Percentiles rank a stretch among this genome's conserved stretches.
phyloP scores from a whole-genome alignment of 2,888 invertebrate species.

The Napeogenes sylphis region DNA sequence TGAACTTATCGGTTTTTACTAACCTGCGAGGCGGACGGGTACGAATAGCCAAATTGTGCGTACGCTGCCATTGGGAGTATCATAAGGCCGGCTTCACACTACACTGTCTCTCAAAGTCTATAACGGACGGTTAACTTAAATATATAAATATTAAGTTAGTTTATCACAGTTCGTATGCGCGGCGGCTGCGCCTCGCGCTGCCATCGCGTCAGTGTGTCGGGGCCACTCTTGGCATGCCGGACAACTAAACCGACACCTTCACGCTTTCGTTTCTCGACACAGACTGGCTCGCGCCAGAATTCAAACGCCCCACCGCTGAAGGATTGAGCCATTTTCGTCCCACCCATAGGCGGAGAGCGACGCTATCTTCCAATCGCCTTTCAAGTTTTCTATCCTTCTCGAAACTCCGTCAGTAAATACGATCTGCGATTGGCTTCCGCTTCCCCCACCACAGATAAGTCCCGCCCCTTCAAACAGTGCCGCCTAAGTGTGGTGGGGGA shows the following conservation, averaged over 20 bases:
- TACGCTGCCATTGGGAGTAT: constrained; percentile 85
- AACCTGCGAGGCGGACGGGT: constrained; percentile 95
- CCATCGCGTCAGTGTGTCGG: constrained; percentile 68
- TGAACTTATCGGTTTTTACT: constrained; percentile 43
- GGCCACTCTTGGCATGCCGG: constrained; percentile 68
- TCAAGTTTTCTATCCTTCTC: constrained; percentile 62
- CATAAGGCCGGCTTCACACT: constrained; percentile 76
- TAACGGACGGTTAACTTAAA: constrained; percentile 51
- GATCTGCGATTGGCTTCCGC: constrained; percentile 50
- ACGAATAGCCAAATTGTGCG: constrained; percentile 94
- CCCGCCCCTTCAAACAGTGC: constrained; percentile 44
- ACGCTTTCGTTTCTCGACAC: constrained; percentile 68
- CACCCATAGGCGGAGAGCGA: constrained; percentile 58
- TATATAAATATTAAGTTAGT: constrained; percentile 55
- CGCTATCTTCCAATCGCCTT: constrained; percentile 52
- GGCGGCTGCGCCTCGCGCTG: constrained; percentile 71
- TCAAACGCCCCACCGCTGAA: constrained; percentile 72
- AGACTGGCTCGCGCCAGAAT: constrained; percentile 73
- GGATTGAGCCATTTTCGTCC: constrained; percentile 60
- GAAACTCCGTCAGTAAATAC: constrained; percentile 41
- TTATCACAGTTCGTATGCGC: constrained; percentile 73
- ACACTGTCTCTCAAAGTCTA: constrained; percentile 74
- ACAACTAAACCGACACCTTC: constrained; percentile 56
- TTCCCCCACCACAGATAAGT: constrained; percentile 49
- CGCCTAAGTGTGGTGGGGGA: constrained; percentile 63